A percentile compares a stretch with the other conserved stretches of the same genome.
These are phyloP conservation scores for Scaptomyza flava DNA, from an alignment of 2,888 invertebrate genomes.

Conservation along the genomic window DNA sequence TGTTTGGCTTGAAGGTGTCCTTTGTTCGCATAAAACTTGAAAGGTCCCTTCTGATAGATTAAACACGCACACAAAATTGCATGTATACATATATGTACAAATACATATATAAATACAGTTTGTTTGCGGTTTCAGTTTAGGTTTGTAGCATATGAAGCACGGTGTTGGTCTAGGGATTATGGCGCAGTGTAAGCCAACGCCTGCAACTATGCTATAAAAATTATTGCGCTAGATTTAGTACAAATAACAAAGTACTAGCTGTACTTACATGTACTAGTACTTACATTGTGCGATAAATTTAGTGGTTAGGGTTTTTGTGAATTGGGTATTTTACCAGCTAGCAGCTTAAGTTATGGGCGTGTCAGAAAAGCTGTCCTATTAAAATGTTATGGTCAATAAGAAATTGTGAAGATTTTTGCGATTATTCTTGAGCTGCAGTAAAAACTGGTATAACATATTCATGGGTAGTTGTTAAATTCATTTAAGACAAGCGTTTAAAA, in stretches of 20 bases:
- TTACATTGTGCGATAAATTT: slow-evolving; percentile 23
- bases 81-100: slow-evolving; percentile 5
- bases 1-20: slow-evolving; percentile 49
- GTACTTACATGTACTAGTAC: slow-evolving; percentile 4
- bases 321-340: slow-evolving; percentile 12
- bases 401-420: slow-evolving; percentile 8
- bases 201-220: slow-evolving; percentile 53
- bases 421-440: not conserved
- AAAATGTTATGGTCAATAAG: slow-evolving; percentile 35
- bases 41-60: slow-evolving; percentile 74
- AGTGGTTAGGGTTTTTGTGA: slow-evolving; percentile 8
- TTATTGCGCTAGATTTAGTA: slow-evolving; percentile 37
- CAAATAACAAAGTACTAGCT: slow-evolving; percentile 1
- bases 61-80: slow-evolving; percentile 68
- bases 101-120: slow-evolving; percentile 2
- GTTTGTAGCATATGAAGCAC: slow-evolving; percentile 39
- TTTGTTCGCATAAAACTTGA: slow-evolving; percentile 68
- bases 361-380: slow-evolving; percentile 4
- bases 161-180: slow-evolving; percentile 46
- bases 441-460: not conserved
- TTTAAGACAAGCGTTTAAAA: not conserved
- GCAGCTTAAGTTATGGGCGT: slow-evolving; percentile 2
- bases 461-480: not conserved
- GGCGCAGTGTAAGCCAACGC: slow-evolving; percentile 56
- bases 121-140: slow-evolving; percentile 48